Evolutionary conservation across 2,888 invertebrate genomes (phyloP), one percentile per base, ranked within the genome.

Genomic region (Thereva nobilitata): DNA sequence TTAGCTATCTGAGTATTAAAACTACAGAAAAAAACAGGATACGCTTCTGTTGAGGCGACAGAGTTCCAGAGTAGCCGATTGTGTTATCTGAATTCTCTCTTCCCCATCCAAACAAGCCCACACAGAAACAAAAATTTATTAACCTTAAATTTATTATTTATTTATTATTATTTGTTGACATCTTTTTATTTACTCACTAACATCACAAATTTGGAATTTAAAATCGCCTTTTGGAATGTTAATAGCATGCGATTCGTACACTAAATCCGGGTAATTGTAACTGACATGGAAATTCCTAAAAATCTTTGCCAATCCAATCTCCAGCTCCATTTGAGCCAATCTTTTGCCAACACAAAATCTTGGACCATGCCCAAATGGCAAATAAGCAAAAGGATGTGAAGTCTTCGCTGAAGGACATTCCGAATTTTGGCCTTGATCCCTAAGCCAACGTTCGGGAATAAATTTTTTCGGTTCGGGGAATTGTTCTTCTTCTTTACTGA

Each of bases 401-500:
- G 68, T 49, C 5, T 67, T 71, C 49, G 35, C 35, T 9, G 34
- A 55, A 12, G 70, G 69, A 64, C 67, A 12, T 7, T n/a, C 47
- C 8, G 5, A 9, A 41, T 47, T 81, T 81, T 47, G 37, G 7
- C 7, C 8, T 9, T 9, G 34, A 9, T 47, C 6, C 37, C 12
- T 45, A 5, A 84, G 66, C 93, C 92, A 93, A 42, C 93, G 81
- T 75, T 92, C 91, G 0, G 93, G 93, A 23, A 87, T 75, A 74
- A 86, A 93, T 67, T 86, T 82, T 0, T 83, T 75, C 0, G 89
- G 80, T 6, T 83, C 80, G 0, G 85, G 82, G 73, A 86, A 91
- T 71, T 89, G 84, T 57, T 84, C 80, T 9, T 87, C 86, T 73
- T 84, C 83, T 72, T 84, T 81, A 6, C 71, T 5, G 4, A 74